Evolutionary conservation across 2,888 invertebrate species (phyloP).

Genomic region (Timema cristinae): DNA sequence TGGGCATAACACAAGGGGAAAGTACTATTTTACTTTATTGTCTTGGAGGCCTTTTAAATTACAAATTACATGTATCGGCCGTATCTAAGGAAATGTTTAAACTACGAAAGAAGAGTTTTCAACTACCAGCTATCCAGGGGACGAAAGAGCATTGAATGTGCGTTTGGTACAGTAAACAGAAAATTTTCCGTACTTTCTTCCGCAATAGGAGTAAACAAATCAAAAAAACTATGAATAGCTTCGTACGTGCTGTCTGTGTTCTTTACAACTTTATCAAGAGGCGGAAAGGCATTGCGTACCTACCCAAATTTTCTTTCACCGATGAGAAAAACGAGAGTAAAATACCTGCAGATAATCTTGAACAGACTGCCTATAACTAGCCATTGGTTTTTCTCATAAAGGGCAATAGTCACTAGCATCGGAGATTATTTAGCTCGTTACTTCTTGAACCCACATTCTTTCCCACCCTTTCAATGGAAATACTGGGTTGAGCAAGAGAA

Average conservation of each 20-base stretch:
- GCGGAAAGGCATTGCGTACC: background rate
- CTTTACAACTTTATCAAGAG: conserved; percentile 5
- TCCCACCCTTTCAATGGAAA: too few species aligned
- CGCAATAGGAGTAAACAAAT: background rate
- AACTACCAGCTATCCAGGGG: conserved; percentile 1
- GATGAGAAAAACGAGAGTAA: background rate
- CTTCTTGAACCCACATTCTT: background rate
- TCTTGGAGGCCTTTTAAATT: background rate
- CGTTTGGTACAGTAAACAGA: background rate
- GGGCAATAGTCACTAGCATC: background rate
- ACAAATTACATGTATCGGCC: background rate
- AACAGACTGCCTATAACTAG: background rate
- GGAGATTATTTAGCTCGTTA: background rate
- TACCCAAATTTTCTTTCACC: background rate
- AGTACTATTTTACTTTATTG: background rate
- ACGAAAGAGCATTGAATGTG: conserved; percentile 5
- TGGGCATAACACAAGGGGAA: too few species aligned
- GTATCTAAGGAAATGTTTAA: background rate
- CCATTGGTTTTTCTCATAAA: background rate
- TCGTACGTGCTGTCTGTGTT: background rate
- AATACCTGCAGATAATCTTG: background rate
- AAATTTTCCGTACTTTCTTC: background rate
- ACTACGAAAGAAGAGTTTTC: background rate
- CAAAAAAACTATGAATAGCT: background rate
- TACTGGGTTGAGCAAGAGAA: too few species aligned